phyloP scores from a whole-genome alignment of 2,113 vertebrate genomes.

The Crocuta crocuta region DNA sequence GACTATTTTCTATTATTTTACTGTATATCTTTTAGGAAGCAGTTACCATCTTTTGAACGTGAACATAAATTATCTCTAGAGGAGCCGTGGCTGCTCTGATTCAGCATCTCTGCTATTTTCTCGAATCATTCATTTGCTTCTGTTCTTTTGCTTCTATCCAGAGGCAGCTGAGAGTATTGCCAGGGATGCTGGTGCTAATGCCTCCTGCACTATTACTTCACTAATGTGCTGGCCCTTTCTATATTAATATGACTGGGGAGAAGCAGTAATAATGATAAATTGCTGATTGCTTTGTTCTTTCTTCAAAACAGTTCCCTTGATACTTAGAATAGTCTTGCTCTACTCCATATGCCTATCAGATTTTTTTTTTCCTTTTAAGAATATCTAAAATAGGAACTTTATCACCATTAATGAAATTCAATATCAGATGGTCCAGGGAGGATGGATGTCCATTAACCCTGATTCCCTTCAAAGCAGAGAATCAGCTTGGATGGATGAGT shows the following conservation, averaged over 20 bases:
- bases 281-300: not conserved
- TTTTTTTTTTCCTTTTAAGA: not conserved
- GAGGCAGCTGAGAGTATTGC: constrained; percentile 38
- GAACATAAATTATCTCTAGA: constrained; percentile 40
- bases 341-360: not conserved
- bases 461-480: not conserved
- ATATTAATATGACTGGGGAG: constrained; percentile 21
- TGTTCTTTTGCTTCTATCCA: constrained; percentile 4
- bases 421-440: not conserved
- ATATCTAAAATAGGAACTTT: constrained; percentile 43
- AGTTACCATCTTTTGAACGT: constrained; percentile 20
- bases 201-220: not conserved
- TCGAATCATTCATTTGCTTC: constrained; percentile 25
- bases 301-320: not conserved
- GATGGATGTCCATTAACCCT: not conserved
- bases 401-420: not conserved
- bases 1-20: constrained; percentile 30
- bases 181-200: constrained; percentile 15
- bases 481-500: not conserved
- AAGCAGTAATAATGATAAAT: constrained; percentile 43
- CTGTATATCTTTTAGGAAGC: not conserved
- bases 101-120: constrained; percentile 38
- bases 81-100: not conserved
- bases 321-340: not conserved
- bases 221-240: not conserved